Base-by-base conservation (phyloP, 2,888 invertebrate genomes). In the Allacma fusca region DNA sequence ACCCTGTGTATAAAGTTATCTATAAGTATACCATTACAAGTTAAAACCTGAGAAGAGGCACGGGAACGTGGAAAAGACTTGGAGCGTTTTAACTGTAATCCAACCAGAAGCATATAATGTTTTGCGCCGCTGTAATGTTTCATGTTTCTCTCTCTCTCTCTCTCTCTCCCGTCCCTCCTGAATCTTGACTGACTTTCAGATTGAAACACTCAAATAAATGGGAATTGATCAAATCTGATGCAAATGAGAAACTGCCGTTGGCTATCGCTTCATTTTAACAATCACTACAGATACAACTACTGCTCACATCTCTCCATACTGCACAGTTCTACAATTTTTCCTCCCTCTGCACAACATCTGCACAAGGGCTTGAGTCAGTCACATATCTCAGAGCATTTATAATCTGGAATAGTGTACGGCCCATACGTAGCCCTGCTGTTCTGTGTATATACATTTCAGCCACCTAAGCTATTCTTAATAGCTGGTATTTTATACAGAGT, bases 151-250 rank as follows among this genome's bases (percentile, higher is more conserved):
- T 24, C 64, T 28, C 16, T 26, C 29, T 29, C 13, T 13, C 12
- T 7, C 34, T 34, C 34, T 19, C 67, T 67, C 67, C 1, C 29
- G 34, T 12, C 9, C 43, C 43, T 16, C 19, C 19, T 50, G 50
- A 50, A 50, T 19, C 50, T 50, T 50, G 50, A 50, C 50, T 50
- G 50, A 50, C 50, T 50, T 50, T 5, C 9, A 50, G 19, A 50
- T 50, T 50, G 50, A 50, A 50, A 50, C 19, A 50, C 19, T 50
- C 50, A 50, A 50, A 50, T 59, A 72, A 72, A 62, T 72, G 72
- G 72, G 62, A 59, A 71, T 67, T 43, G 72, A 72, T 72, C 72
- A 59, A 72, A 72, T 72, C 72, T 72, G 57, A 72, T 72, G 72
- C 72, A 72, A 72, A 72, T 72, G 72, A 29, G 44, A 70, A 70